phyloP scores from a whole-genome alignment of 2,113 vertebrate genomes.

The Myotis brandtii region DNA sequence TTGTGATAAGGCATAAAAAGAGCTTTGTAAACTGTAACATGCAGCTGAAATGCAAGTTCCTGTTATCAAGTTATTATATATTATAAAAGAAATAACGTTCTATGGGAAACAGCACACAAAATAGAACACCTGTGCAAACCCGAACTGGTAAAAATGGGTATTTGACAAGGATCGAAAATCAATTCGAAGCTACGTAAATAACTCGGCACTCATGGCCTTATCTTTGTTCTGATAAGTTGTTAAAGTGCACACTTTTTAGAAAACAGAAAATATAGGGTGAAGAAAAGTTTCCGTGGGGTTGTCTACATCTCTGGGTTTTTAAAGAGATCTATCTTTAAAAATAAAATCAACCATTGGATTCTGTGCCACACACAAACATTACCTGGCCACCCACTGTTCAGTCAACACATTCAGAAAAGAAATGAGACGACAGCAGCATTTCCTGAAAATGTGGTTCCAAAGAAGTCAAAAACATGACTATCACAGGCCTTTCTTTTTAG shows the following conservation, averaged over 20 bases:
- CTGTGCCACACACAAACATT: slow-evolving; percentile 57
- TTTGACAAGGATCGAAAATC: slow-evolving; percentile 55
- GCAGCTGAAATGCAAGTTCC: slow-evolving; percentile 36
- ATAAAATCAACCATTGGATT: slow-evolving; percentile 50
- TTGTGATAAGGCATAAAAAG: slow-evolving; percentile 57
- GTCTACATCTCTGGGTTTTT: slow-evolving; percentile 21
- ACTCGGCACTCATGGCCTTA: slow-evolving; percentile 47
- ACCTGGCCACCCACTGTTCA: slow-evolving; percentile 72
- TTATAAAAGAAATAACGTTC: slow-evolving; percentile 54
- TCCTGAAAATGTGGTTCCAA: slow-evolving; percentile 6
- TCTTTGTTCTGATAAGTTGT: slow-evolving; percentile 70
- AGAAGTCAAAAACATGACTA: slow-evolving; percentile 12
- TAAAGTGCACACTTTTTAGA: slow-evolving; percentile 48
- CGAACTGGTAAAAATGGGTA: slow-evolving; percentile 22
- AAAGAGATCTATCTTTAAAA: not conserved
- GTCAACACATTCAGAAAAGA: slow-evolving; percentile 63
- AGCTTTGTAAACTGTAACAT: slow-evolving; percentile 53
- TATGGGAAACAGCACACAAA: not conserved
- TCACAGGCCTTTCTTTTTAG: slow-evolving; percentile 49
- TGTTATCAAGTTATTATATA: slow-evolving; percentile 59
- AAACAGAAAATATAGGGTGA: slow-evolving; percentile 64
- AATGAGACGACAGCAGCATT: slow-evolving; percentile 56
- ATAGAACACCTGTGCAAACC: not conserved
- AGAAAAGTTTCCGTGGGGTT: slow-evolving; percentile 49
- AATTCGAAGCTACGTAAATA: slow-evolving; percentile 61